Conservation (phyloP, 2,888 invertebrate genomes). For the Brachycybe producta region DNA sequence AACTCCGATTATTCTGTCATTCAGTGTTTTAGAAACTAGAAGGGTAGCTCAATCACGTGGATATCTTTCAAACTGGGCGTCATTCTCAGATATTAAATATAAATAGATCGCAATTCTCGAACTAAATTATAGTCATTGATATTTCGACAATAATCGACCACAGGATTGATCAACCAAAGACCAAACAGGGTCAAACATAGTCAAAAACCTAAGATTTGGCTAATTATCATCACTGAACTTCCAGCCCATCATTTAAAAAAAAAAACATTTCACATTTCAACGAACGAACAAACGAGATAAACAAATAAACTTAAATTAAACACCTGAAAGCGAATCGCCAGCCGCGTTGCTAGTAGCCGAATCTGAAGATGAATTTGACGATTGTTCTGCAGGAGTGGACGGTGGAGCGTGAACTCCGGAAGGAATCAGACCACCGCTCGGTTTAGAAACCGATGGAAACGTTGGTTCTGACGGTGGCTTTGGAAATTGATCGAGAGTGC, state of each 20-base stretch:
- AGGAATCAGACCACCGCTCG: not conserved
- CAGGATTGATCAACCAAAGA: no score
- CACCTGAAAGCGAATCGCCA: not conserved
- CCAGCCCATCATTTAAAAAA: not conserved
- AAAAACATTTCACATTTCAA: not conserved
- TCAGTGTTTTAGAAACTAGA: no score
- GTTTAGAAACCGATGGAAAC: no score
- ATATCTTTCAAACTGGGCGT: no score
- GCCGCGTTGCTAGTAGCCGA: not conserved
- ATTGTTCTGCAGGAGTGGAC: slow-evolving; percentile 21
- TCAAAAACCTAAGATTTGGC: slow-evolving; percentile 12
- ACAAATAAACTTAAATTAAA: slow-evolving; percentile 6
- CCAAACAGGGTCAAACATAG: no score
- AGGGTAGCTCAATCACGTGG: no score
- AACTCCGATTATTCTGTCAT: no score
- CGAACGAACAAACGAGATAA: not conserved
- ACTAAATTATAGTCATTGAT: no score
- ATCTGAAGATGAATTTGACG: slow-evolving; percentile 4
- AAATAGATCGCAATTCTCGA: no score
- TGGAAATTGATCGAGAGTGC: not conserved
- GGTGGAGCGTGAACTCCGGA: slow-evolving; percentile 24
- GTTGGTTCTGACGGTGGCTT: not conserved
- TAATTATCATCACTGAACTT: slow-evolving; percentile 10
- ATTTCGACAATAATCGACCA: no score
- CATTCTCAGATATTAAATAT: no score